Evolutionary conservation across 2,888 invertebrate genomes (phyloP), one percentile per base, ranked within the genome.

Genomic region (Drosophila helvetica): DNA sequence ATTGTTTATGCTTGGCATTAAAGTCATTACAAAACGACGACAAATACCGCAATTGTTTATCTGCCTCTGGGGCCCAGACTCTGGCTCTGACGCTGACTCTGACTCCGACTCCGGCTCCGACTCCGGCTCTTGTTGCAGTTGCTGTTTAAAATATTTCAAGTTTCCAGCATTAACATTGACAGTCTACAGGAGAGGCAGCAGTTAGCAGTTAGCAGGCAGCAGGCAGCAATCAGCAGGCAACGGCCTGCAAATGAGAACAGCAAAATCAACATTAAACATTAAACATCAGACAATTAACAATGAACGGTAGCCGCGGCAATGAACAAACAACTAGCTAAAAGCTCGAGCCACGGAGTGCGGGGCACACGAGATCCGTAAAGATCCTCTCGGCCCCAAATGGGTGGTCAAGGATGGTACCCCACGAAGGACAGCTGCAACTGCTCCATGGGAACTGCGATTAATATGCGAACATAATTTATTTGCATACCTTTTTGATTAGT

Each of bases 1-100:
- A 84, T 84, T 84, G 88, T 88, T 84, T 82, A 84, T 84, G 87
- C 74, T 74, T 83, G 83, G 87, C 85, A 83, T 83, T 86, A 83
- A 83, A 83, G 84, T 86, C 88, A 88, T 82, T 88, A 72, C 86
- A 82, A 79, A 84, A 75, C 74, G 66, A 75, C 74, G 66, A 79
- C 75, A 79, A 79, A 79, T 74, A 63, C 80, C 78, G 42, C 66
- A 63, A 67, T 65, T 62, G 66, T 46, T 38, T 6, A 7, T 45
- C 50, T 51, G 33, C 33, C 51, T 27, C 30, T 45, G 18, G 30
- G 19, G 52, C 38, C 6, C 30, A 6, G 15, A 0, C 38, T 38
- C 15, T 6, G 19, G 46, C 38, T 38, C 30, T 15, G 6, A 1
- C 38, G 15, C 15, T 15, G 38, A 4, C 33, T 33, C 0, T 15